Evolutionary conservation across 2,888 invertebrate genomes (phyloP).

Genomic region (Flexamia atlantica): DNA sequence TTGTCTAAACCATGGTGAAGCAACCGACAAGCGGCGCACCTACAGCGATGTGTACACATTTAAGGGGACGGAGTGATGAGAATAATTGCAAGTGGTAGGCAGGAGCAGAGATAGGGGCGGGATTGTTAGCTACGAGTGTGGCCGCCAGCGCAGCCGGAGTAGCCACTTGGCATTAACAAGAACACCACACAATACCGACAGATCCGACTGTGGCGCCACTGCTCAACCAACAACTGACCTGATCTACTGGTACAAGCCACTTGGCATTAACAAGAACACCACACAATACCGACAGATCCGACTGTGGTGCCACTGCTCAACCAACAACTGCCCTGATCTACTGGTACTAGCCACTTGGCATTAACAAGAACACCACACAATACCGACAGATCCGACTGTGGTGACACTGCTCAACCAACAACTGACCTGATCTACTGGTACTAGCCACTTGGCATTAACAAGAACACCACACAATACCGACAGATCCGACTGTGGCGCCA

Average conservation of each 20-base stretch:
- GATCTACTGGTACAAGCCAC: not conserved
- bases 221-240: not conserved
- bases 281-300: not conserved
- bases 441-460: not conserved
- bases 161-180: conserved; percentile 31
- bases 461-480: conserved; percentile 1
- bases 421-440: not conserved
- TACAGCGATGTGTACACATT: not conserved
- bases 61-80: not conserved
- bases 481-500: not conserved
- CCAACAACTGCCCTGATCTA: not conserved
- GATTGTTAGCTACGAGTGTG: conserved; percentile 14
- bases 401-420: not conserved
- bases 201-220: not conserved
- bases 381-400: not conserved
- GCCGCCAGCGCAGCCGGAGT: not conserved
- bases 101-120: not conserved
- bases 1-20: not conserved
- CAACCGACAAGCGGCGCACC: not conserved
- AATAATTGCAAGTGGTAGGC: conserved; percentile 24
- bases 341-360: not conserved
- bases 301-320: not conserved
- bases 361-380: conserved; percentile 1
- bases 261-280: not conserved
- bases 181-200: conserved; percentile 15